Conservation (phyloP, 1,140 invertebrate species). For the Grapholita molesta region DNA sequence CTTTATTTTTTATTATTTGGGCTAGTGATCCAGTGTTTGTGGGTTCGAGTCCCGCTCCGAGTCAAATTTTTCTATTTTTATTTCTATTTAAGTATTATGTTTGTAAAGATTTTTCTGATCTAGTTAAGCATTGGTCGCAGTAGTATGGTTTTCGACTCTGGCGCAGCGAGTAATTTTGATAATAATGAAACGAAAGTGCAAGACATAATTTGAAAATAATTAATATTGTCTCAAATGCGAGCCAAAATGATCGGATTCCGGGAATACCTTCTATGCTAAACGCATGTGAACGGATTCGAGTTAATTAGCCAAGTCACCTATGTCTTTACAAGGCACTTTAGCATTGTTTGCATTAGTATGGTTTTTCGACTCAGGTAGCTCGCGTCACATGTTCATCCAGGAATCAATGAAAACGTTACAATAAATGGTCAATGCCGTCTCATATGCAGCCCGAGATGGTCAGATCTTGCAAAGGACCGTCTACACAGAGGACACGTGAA, state of each 20-base stretch:
- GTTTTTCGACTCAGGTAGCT: not conserved
- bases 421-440: constrained; percentile 16
- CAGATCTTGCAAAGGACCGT: constrained; percentile 95
- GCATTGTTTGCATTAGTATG: not conserved
- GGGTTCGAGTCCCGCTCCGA: too few relatives aligned
- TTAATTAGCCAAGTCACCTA: not conserved
- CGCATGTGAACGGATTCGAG: too few relatives aligned
- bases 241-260: too few relatives aligned
- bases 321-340: not conserved
- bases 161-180: not conserved
- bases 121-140: not conserved
- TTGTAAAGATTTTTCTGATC: too few relatives aligned
- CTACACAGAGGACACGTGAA: constrained; percentile 96
- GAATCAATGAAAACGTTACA: not conserved
- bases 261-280: too few relatives aligned
- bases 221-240: too few relatives aligned
- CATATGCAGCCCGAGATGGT: constrained; percentile 94
- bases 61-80: too few relatives aligned
- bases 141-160: not conserved
- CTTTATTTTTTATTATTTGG: too few relatives aligned
- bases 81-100: too few relatives aligned
- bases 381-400: too few relatives aligned
- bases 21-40: too few relatives aligned
- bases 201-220: too few relatives aligned
- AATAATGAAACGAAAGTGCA: not conserved